These are phyloP conservation scores for Cliona cf. orientalis DNA, from an alignment of 37 sponge, comb jelly and placozoan species.

Conservation along the genomic window DNA sequence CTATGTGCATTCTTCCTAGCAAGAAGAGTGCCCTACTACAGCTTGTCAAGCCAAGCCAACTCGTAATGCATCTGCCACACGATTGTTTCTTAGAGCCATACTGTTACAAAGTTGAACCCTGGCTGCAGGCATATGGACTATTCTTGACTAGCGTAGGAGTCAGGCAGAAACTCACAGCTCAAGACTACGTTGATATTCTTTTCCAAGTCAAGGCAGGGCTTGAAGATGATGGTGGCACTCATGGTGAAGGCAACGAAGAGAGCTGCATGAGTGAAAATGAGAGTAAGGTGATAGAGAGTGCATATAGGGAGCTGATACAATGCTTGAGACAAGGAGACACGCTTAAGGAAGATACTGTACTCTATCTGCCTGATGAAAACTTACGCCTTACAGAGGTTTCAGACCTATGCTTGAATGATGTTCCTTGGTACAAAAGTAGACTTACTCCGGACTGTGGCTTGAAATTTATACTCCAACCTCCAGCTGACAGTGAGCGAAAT, in stretches of 20 bases:
- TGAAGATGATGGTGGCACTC: too few species aligned
- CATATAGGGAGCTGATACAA: conserved; percentile 32
- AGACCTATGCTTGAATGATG: conserved; percentile 44
- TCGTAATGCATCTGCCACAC: conserved; percentile 5
- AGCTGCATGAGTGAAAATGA: too few species aligned
- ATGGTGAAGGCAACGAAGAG: not conserved
- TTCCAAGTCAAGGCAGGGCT: conserved; percentile 7
- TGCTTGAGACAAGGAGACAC: not conserved
- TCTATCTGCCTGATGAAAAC: conserved; percentile 26
- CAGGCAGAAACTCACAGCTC: not conserved
- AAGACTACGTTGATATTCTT: conserved; percentile 25
- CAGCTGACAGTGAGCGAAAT: conserved; percentile 20
- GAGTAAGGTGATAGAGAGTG: conserved; percentile 10
- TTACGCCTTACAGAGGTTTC: conserved; percentile 9
- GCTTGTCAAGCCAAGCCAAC: conserved; percentile 30
- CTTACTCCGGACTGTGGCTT: not conserved
- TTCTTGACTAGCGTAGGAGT: conserved; percentile 1
- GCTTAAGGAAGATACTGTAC: not conserved
- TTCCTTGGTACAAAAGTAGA: conserved; percentile 41
- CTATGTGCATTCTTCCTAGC: not conserved
- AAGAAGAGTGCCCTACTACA: not conserved
- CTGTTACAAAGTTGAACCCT: conserved; percentile 31
- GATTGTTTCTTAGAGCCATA: conserved; percentile 16
- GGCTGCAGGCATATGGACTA: not conserved
- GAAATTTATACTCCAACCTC: conserved; percentile 5